Conservation (phyloP, 2,113 vertebrate genomes). For the Cromileptes altivelis region DNA sequence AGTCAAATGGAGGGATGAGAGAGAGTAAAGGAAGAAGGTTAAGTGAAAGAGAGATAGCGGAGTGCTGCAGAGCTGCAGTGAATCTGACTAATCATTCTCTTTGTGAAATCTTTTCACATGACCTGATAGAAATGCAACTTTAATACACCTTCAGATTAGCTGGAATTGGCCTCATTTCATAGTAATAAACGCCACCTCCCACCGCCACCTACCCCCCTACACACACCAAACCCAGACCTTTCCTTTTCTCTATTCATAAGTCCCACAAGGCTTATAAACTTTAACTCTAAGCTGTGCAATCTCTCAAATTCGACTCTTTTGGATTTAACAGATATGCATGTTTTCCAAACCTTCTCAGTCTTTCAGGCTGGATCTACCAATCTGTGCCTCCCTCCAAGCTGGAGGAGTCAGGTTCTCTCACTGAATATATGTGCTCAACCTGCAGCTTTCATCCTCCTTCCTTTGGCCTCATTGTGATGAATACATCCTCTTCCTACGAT, state of each 20-base stretch:
- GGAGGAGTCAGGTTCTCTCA: constrained; percentile 10
- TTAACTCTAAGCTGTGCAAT: constrained; percentile 57
- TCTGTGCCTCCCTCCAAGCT: constrained; percentile 27
- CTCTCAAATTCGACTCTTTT: constrained; percentile 53
- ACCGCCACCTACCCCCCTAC: background rate
- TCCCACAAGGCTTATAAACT: constrained; percentile 58
- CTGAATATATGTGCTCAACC: constrained; percentile 19
- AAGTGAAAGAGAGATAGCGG: constrained; percentile 6
- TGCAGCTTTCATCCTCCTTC: constrained; percentile 7
- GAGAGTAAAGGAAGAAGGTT: background rate
- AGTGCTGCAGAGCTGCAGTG: constrained; percentile 53
- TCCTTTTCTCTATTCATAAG: constrained; percentile 44
- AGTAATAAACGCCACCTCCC: constrained; percentile 8
- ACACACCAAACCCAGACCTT: constrained; percentile 3
- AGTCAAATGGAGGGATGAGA: constrained; percentile 21
- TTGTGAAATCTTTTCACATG: constrained; percentile 45
- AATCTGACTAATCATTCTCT: constrained; percentile 60
- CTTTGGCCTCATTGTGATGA: constrained; percentile 10
- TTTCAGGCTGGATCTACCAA: constrained; percentile 41
- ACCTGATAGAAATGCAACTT: constrained; percentile 50
- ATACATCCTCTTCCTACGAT: background rate
- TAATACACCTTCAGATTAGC: constrained; percentile 67
- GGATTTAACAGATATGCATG: constrained; percentile 59
- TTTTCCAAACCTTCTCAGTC: constrained; percentile 29
- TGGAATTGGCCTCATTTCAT: constrained; percentile 68